Evolutionary conservation across 2,888 invertebrate genomes (phyloP), one percentile per base, ranked within the genome.

Genomic region (Electrophaes corylata): DNA sequence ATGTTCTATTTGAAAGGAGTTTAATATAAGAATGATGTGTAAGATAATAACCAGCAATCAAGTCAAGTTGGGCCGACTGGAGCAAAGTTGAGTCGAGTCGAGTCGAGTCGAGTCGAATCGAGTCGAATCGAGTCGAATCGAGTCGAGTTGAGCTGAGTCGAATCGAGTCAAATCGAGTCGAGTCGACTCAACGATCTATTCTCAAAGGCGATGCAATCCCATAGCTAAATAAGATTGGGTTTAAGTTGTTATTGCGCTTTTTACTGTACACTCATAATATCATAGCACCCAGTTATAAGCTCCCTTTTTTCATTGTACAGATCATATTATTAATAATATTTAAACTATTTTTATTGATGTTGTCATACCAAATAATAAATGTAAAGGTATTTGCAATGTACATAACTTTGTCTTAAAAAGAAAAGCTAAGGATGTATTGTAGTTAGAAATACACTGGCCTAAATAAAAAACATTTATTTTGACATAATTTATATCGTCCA

Each of bases 321-420:
- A 70, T 75, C 65, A 75, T 76, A 70, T 69, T 76, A 70, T 69
- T 78, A 72, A 37, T 37, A 37, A 16, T 72, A 72, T 69, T 75
- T 57, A 65, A 73, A 76, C 73, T 82, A 81, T 84, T 84, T 86
- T 86, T 84, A 79, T 75, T 78, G 79, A 70, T 69, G 70, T 71
- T 69, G 68, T 61, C 53, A 78, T 75, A 75, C 64, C 67, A 71
- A 73, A 71, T 73, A 76, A 64, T 65, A 55, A 40, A 50, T 80
- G 79, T 85, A 81, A 72, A 79, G 79, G 79, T 69, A 65, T 59
- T 64, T 65, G 52, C 59, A 46, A 54, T 59, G 56, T 63, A 63
- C 23, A 62, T 62, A 57, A 59, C 35, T 58, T 62, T 75, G 73
- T 81, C 77, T 77, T 76, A 64, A 66, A 73, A 80, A 78, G 69